Base-by-base conservation (phyloP, 2,888 invertebrate genomes). In the Epistrophe grossulariae region DNA sequence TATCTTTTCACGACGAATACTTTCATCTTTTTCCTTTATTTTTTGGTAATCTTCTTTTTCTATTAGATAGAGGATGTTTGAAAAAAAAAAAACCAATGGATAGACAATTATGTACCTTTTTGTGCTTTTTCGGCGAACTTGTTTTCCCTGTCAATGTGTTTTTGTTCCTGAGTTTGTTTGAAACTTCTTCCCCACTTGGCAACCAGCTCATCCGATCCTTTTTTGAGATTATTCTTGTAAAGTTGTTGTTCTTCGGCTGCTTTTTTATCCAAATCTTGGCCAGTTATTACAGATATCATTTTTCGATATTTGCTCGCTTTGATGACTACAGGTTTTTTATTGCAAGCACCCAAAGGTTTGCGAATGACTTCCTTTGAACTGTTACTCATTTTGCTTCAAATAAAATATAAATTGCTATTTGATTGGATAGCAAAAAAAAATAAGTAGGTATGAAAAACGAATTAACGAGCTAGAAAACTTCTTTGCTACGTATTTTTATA, bases 161-260 rank as follows among this genome's bases (percentile, higher is more conserved):
- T 90, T 31, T 89, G 88, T n/a, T 90, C 89, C 28, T 89, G 90
- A 0, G 88, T 88, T 38, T 89, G 72, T 40, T 89, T 89, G 38
- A 89, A 81, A 68, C 88, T 93, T 57, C 93, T 92, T n/a, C 91
- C 91, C 93, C 93, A 94, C 71, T 90, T 90, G 85, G 91, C 91
- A 0, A 92, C 93, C 92, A 94, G 92, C 11, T 91, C 90, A 55
- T 92, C 91, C 0, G 93, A 93, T 0, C 91, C 93, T 17, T 93
- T 90, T 77, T 93, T 93, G 35, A 94, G 84, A 50, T 92, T 91
- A 52, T 91, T 90, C 57, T 91, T 92, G 31, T 92, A 90, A 9
- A 91, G 92, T 11, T 90, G 93, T 45, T 91, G 93, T 45, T 91
- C 91, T 4, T 93, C 93, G 0, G 88, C 72, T 43, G 89, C 89